Conservation (phyloP, 2,888 invertebrate species). For the Tiliacea aurago region DNA sequence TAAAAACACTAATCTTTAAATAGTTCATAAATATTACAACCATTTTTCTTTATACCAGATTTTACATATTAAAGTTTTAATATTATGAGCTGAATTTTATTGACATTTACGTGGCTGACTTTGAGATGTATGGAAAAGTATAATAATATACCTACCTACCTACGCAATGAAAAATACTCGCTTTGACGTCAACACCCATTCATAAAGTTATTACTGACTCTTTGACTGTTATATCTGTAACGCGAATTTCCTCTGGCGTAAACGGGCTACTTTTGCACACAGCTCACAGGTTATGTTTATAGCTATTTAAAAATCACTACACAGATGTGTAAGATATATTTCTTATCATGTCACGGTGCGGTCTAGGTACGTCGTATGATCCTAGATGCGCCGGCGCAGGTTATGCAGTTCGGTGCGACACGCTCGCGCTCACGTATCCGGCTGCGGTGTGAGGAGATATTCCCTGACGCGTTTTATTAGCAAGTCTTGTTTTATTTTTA, state of each 20-base stretch:
- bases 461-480: constrained; percentile 75
- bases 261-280: constrained; percentile 65
- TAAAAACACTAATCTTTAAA: constrained; percentile 22
- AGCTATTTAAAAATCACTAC: constrained; percentile 66
- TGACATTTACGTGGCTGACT: constrained; percentile 54
- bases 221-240: constrained; percentile 71
- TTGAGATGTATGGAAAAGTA: constrained; percentile 50
- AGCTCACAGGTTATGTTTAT: constrained; percentile 52
- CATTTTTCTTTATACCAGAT: constrained; percentile 52
- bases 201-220: constrained; percentile 82
- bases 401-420: constrained; percentile 44
- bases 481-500: constrained; percentile 83
- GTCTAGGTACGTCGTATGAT: constrained; percentile 16
- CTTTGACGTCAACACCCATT: constrained; percentile 86
- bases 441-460: constrained; percentile 64
- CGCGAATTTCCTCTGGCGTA: constrained; percentile 34
- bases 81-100: constrained; percentile 52
- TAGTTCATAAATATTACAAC: constrained; percentile 32
- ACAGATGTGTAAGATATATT: constrained; percentile 5
- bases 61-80: constrained; percentile 64
- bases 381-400: constrained; percentile 40
- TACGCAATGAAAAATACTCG: constrained; percentile 68
- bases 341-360: background rate
- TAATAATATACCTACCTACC: constrained; percentile 56
- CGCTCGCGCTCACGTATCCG: constrained; percentile 42